Base-by-base conservation (phyloP, 2,797 vertebrate species). In the Pseudochaenichthys georgianus region DNA sequence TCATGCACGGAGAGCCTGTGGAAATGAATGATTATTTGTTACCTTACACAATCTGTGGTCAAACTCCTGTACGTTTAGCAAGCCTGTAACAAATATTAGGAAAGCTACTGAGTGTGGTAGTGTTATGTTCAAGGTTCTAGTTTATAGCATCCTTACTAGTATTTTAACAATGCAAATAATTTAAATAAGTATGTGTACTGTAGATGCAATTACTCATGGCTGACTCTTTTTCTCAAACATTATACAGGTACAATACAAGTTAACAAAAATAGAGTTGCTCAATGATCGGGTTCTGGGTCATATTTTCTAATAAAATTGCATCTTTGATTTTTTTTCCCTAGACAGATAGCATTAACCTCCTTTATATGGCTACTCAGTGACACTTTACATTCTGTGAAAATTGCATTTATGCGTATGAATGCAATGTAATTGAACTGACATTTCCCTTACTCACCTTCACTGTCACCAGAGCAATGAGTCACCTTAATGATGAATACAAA, bases 381-480 rank as follows among this genome's bases (percentile, higher is more conserved):
- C 64, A 66, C 70, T 87, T 78, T 78, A 82, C 75, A 83, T 79
- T 77, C 51, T 60, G 46, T 71, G 70, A 48, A 86, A 89, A 87
- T 89, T 79, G 70, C 59, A 58, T 79, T 67, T 82, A 77, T 82
- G 82, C 47, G 64, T 73, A 77, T 82, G 62, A 88, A 86, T 78
- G 73, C 46, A 68, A 50, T 80, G 48, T 89, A 90, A 91, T 83
- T 91, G 69, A 88, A 85, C 50, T 89, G 85, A 84, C 80, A 90
- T 93, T 90, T 88, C 59, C 63, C 10, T 17, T 48, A 21, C 31
- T 85, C 64, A 71, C 70, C 62, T 80, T 65, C 23, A 21, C 65
- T 58, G 64, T 81, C 75, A 85, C 19, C 3, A 61, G 63, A 85
- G 57, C 66, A 69, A 45, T 34, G 74, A 81, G 81, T 87, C 76